Base-by-base conservation (phyloP, 2,797 vertebrate species). In the Propithecus deckenii region DNA sequence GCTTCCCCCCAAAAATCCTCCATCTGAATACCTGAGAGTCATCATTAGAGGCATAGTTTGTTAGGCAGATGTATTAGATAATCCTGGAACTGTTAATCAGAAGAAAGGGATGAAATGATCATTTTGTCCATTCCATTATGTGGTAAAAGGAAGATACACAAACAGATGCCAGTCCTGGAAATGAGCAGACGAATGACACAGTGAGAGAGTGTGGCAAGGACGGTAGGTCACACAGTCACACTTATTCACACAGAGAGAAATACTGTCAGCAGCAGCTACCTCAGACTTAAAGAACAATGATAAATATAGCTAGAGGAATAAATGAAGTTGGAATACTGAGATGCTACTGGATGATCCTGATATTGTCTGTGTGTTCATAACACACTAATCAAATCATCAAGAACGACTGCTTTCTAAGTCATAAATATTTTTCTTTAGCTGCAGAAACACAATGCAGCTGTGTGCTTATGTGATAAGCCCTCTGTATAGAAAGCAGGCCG, bases 361-460 rank as follows among this genome's bases (percentile, higher is more conserved):
- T 35, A 86, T 1, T 17, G 50, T 91, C 86, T 89, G 87, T 59
- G 28, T 80, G 86, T 75, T 86, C 65, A 28, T 61, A 80, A 20
- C 81, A 81, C 28, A 9, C 92, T 94, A 50, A 86, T 61, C 63
- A 86, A 71, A 83, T 83, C 87, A 92, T 59, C 14, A 2, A 75
- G 61, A 92, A 78, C 13, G 38, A 72, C 69, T 46, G 74, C 67
- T 50, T 67, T 80, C 75, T 32, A 12, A 46, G 46, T 88, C 81
- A 67, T 48, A 72, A 90, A 80, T 81, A 84, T 86, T 91, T 80
- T 89, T 84, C 92, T 18, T 28, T 88, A 41, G 12, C 71, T 94
- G 46, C 61, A 69, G 89, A 75, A 83, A 89, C 83, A 92, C 83
- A 74, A 85, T 71, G 80, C 75, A 88, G 65, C 80, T 94, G 80